A percentile compares a stretch with the other conserved stretches of the same genome.
These are phyloP conservation scores for Scarus forsteni DNA, from an alignment of 2,797 vertebrate species.

Conservation along the genomic window DNA sequence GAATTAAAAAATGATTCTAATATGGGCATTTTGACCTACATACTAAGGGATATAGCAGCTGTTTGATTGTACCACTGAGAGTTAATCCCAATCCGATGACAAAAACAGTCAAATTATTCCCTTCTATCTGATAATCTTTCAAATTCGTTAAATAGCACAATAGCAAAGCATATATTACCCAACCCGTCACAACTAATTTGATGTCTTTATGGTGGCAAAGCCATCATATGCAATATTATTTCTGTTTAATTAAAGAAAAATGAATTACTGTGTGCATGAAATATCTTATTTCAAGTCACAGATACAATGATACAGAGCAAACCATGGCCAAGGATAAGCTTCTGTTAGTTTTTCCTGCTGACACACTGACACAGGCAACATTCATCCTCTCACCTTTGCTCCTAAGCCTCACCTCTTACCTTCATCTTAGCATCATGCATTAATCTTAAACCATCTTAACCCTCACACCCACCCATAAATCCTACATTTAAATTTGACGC, in stretches of 20 bases:
- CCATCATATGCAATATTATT: not conserved
- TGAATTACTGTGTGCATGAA: not conserved
- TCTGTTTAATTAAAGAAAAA: not conserved
- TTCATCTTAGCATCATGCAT: constrained; percentile 21
- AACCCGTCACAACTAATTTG: not conserved
- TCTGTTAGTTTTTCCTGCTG: not conserved
- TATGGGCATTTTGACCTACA: no score
- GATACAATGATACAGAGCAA: not conserved
- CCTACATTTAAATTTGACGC: constrained; percentile 49
- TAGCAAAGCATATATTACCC: not conserved
- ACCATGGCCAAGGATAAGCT: not conserved
- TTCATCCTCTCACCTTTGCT: constrained; percentile 25
- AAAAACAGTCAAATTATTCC: no score
- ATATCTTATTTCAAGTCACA: not conserved
- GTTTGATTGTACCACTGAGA: no score
- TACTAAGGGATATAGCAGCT: no score
- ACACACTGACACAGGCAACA: not conserved
- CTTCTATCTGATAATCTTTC: no score
- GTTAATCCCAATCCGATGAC: no score
- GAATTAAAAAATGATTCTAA: no score
- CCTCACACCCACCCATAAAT: constrained; percentile 37
- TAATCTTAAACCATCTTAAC: constrained; percentile 53
- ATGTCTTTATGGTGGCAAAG: not conserved
- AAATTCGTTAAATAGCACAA: no score
- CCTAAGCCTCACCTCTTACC: constrained; percentile 41